Percentiles rank a stretch among this genome's conserved stretches.
phyloP scores from a whole-genome alignment of 2,888 invertebrate genomes.

The Asteroscopus sphinx region DNA sequence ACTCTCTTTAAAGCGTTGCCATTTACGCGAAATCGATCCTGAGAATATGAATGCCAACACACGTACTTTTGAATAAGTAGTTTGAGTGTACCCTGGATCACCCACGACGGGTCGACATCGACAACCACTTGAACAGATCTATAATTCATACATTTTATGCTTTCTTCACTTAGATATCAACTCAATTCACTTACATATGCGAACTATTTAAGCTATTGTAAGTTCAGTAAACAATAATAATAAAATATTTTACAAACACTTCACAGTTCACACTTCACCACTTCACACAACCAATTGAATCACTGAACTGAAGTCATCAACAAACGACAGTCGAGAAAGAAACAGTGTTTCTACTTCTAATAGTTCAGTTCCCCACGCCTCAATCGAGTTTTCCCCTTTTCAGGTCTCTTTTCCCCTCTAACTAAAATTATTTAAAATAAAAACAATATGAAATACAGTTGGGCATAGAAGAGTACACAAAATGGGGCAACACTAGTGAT shows the following conservation, averaged over 20 bases:
- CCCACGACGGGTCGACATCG: slow-evolving; percentile 61
- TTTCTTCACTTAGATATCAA: slow-evolving; percentile 13
- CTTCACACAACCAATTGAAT: slow-evolving; percentile 33
- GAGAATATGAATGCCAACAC: slow-evolving; percentile 44
- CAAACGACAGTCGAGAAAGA: background rate
- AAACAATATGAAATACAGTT: no score
- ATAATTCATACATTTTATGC: slow-evolving; percentile 32
- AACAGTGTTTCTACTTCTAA: no score
- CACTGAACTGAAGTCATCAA: slow-evolving; percentile 26
- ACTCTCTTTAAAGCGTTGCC: slow-evolving; percentile 36
- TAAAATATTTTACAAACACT: slow-evolving; percentile 25
- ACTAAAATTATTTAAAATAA: no score
- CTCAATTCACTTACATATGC: slow-evolving; percentile 17
- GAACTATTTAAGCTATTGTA: slow-evolving; percentile 12
- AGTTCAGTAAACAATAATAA: slow-evolving; percentile 37
- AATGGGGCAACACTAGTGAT: no score
- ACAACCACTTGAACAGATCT: slow-evolving; percentile 53
- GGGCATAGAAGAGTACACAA: no score
- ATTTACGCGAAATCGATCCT: slow-evolving; percentile 36
- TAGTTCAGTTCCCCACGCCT: no score
- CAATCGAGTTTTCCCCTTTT: no score
- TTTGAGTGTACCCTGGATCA: slow-evolving; percentile 61
- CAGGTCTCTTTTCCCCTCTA: no score
- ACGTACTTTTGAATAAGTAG: slow-evolving; percentile 63
- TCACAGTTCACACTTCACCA: no score